Evolutionary conservation across 2,797 vertebrate genomes (phyloP), one percentile per base, ranked within the genome.

Genomic region (Meda fulgida): DNA sequence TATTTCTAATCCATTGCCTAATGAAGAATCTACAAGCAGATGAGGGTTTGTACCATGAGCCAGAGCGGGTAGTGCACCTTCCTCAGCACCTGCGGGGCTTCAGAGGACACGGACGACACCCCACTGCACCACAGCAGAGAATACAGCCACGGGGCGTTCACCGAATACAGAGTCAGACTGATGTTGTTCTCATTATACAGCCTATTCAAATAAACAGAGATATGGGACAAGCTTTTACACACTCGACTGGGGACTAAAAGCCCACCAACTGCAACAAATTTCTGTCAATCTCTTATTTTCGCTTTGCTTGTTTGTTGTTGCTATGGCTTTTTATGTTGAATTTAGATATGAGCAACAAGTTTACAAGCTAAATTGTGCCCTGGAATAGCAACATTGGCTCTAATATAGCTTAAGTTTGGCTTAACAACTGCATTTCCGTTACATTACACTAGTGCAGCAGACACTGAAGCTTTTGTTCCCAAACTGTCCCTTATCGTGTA

Each of bases 81-180:
- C 89, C 88, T 94, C 84, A 99, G 96, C 89, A 96, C 53, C 7
- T 97, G 96, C 6, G 96, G 92, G 43, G 96, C 97, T 92, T 99
- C 97, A 0, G 98, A 98, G 10, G 97, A 97, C 87, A 99, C 96
- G 0, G 97, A 96, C 0, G 95, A 93, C 13, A 97, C 96, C 0
- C 97, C 97, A 0, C 97, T 95, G 4, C 98, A 99, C 98, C 98
- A 99, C 40, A 99, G 95, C 92, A 98, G 91, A 0, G 98, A 99
- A 93, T 95, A 99, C 0, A 99, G 94, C 98, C 98, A 99, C 0
- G 97, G 97, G 13, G 97, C 94, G 0, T 99, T 99, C 92, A 99
- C 96, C 0, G 94, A 95, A 93, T 96, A 97, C 51, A 98, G 94
- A 34, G 96, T 97, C 85, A 99, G 92, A 2, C 95, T 97, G 89